Base-by-base conservation (phyloP, 1,140 invertebrate species). In the Steinernema feltiae region DNA sequence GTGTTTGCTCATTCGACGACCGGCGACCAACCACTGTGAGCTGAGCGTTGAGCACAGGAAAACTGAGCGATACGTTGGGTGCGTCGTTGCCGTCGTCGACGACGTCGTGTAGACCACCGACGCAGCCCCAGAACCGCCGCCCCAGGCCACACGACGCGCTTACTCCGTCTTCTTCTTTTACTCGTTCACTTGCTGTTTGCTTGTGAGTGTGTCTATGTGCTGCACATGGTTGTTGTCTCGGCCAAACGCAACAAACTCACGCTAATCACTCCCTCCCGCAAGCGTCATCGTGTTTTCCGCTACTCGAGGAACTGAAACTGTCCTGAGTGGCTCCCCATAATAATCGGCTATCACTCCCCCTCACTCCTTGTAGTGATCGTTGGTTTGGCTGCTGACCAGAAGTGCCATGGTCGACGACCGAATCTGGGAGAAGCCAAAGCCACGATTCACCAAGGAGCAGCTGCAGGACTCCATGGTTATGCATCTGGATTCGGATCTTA, bases 161-260 rank as follows among this genome's bases (percentile, higher is more conserved):
- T 41, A 41, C 35, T 63, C 53, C 53, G 53, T 63, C 53, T 63
- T 63, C 53, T 63, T 63, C 53, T 63, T 63, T 63, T 63, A 63
- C 53, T 63, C 53, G 53, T 63, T 63, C 53, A 63, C 53, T 63
- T 63, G 53, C 53, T 63, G 53, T 63, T 63, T 63, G 53, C 53
- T 63, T n/a, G 53, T 27, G 53, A 63, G 53, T 63, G 53, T 63
- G 7, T 63, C 7, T 63, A 27, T 63, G 53, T 21, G n/a, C n/a
- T n/a, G n/a, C 24, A 21, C 53, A 63, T 63, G 24, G 53, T 63
- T 63, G 53, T 63, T 63, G 53, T 63, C 24, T 63, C 24, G 53
- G 24, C 53, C 53, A 63, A 21, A 63, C 2, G 53, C 53, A 63
- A 63, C 53, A 63, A 63, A 63, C 53, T 63, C 12, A 15, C 53